Base-by-base conservation (phyloP, 1,140 invertebrate genomes). In the Solenopsis fugax region DNA sequence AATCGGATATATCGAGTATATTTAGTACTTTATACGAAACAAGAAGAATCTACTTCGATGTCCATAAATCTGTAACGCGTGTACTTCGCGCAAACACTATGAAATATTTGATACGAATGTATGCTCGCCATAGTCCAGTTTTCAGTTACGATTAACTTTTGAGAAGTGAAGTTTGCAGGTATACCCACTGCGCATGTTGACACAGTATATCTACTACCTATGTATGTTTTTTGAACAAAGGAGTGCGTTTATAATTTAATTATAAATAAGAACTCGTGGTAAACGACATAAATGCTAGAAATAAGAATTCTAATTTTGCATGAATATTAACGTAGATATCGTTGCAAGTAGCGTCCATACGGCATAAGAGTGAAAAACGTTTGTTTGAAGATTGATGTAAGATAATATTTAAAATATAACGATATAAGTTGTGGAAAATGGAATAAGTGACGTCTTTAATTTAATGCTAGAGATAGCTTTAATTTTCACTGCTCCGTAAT, bases 1-100 rank as follows among this genome's bases (percentile, higher is more conserved):
- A 82, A 72, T 82, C 41, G 78, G 67, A 37, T 29, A 29, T 73
- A 73, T 18, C n/a, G 37, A 72, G 24, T 82, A 58, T 72, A 82
- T 60, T 72, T 52, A 69, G 9, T 48, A 21, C 52, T 12, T 18
- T 82, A 13, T 82, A 72, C 41, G 24, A 82, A 24, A 82, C 16
- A 13, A 82, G 37, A 82, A 80, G 29, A 29, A 29, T 29, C 29
- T 2, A 80, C 69, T 24, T 82, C 24, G 41, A 45, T 45, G 54
- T 82, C 21, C 18, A 73, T 82, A 82, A 82, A 58, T 82, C 50
- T 73, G 45, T 16, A 82, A 58, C 18, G 41, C 58, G 67, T 48
- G 18, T 82, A 12, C 50, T 58, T n/a, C 0, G 16, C 34, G 37
- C 16, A 52, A 81, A 71, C 52, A 45, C 34, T 13, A 72, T 82